A percentile compares a stretch with the other conserved stretches of the same genome.
Evolutionary conservation across 2,888 invertebrate genomes (phyloP).

Genomic region (Lasioglossum villosulum): DNA sequence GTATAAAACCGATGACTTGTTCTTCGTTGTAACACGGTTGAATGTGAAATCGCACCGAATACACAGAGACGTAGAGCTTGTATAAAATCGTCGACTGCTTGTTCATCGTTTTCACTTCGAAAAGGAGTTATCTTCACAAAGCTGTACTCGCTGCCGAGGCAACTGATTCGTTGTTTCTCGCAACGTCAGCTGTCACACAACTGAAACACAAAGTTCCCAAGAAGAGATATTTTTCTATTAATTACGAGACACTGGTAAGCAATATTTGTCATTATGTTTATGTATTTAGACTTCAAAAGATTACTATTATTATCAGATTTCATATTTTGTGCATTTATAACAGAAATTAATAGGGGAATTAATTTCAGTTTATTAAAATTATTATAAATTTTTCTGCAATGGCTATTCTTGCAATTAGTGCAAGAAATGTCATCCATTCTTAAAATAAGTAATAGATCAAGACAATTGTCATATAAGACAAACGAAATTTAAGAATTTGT

Average conservation of each 20-base stretch:
- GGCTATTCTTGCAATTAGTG: not conserved
- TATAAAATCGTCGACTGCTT: not conserved
- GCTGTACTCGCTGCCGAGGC: constrained; percentile 27
- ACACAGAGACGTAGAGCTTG: not conserved
- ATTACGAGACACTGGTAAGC: not conserved
- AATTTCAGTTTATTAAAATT: not conserved
- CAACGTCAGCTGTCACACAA: not conserved
- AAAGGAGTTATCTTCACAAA: constrained; percentile 9
- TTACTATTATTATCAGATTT: not conserved
- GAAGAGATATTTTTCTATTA: not conserved
- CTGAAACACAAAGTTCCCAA: not conserved
- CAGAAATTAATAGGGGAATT: not conserved
- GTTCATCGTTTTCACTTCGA: not conserved
- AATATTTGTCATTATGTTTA: not conserved
- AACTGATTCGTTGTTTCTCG: constrained; percentile 46
- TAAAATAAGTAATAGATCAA: not conserved
- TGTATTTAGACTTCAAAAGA: not conserved
- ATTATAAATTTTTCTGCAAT: not conserved
- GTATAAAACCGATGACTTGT: not conserved
- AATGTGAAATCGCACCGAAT: not conserved
- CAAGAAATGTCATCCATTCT: not conserved
- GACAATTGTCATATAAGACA: not conserved
- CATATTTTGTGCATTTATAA: not conserved
- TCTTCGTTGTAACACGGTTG: not conserved
- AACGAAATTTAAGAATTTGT: not conserved